Conservation (phyloP, 2,888 invertebrate species). For the Amblyteles armatorius region DNA sequence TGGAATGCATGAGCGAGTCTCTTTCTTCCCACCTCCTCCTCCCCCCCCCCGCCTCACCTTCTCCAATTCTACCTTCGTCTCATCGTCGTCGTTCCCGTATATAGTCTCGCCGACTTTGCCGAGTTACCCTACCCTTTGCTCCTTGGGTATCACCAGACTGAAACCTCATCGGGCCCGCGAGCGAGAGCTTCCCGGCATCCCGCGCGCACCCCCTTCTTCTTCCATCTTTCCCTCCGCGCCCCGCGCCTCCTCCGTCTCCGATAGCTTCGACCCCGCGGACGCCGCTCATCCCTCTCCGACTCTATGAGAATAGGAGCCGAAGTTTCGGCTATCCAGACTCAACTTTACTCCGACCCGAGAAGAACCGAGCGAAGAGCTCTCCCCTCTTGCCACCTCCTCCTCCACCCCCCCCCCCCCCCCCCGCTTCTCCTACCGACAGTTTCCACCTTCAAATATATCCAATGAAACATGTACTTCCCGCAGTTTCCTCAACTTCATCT, state of each 20-base stretch:
- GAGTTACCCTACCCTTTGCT: conserved; percentile 36
- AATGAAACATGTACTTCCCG: conserved; percentile 41
- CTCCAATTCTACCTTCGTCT: conserved; percentile 61
- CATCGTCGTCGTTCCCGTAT: conserved; percentile 41
- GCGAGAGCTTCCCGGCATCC: conserved; percentile 4
- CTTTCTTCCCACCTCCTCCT: conserved; percentile 62
- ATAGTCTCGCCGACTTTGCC: conserved; percentile 43
- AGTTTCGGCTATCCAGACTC: conserved; percentile 41
- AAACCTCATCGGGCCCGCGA: conserved; percentile 50
- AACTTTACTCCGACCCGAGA: conserved; percentile 34
- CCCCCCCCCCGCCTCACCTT: conserved; percentile 49
- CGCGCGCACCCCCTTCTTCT: not conserved
- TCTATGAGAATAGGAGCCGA: conserved; percentile 22
- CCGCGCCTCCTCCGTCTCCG: conserved; percentile 1
- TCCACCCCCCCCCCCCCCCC: too few relatives aligned
- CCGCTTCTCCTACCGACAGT: conserved; percentile 6
- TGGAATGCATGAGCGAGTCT: conserved; percentile 73
- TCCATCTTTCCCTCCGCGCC: conserved; percentile 1
- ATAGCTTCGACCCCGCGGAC: conserved; percentile 44
- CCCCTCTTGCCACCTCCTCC: not conserved
- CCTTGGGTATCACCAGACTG: conserved; percentile 37
- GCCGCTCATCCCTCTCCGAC: conserved; percentile 20
- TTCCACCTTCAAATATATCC: conserved; percentile 38
- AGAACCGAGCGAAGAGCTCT: conserved; percentile 18
- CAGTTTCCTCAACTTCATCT: conserved; percentile 39